Conservation (phyloP, 1,140 invertebrate genomes). For the Micrasema minimum region DNA sequence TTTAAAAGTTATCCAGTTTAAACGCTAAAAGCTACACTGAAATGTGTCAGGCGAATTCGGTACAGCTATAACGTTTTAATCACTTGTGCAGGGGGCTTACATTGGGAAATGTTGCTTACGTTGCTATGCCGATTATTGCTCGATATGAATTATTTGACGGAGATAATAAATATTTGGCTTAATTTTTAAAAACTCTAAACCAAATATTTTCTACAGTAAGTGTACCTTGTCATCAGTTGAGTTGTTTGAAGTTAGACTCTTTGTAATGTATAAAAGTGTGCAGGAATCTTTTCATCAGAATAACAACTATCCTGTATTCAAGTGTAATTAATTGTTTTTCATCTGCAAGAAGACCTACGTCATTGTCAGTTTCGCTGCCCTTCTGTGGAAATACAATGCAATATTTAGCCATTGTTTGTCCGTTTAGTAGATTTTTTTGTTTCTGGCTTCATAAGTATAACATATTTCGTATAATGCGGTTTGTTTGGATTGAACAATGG, state of each 20-base stretch:
- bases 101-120: too few relatives aligned
- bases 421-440: conserved; percentile 27
- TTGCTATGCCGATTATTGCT: background rate
- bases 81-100: too few relatives aligned
- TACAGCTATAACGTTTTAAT: too few relatives aligned
- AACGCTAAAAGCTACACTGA: too few relatives aligned
- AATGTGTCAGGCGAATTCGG: too few relatives aligned
- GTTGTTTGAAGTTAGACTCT: background rate
- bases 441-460: background rate
- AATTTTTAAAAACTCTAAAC: background rate
- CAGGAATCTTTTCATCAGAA: conserved; percentile 24
- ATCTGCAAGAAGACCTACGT: conserved; percentile 26
- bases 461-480: conserved; percentile 12
- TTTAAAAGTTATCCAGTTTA: too few relatives aligned
- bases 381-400: conserved; percentile 17
- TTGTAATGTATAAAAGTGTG: background rate
- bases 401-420: conserved; percentile 20
- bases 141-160: background rate
- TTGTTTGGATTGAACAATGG: conserved; percentile 1
- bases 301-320: conserved; percentile 10
- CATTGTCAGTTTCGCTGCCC: conserved; percentile 35
- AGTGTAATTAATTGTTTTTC: conserved; percentile 42
- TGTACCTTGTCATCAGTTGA: background rate
- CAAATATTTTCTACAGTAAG: background rate
- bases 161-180: background rate